phyloP scores from a whole-genome alignment of 2,113 vertebrate genomes.

The Neogale vison region DNA sequence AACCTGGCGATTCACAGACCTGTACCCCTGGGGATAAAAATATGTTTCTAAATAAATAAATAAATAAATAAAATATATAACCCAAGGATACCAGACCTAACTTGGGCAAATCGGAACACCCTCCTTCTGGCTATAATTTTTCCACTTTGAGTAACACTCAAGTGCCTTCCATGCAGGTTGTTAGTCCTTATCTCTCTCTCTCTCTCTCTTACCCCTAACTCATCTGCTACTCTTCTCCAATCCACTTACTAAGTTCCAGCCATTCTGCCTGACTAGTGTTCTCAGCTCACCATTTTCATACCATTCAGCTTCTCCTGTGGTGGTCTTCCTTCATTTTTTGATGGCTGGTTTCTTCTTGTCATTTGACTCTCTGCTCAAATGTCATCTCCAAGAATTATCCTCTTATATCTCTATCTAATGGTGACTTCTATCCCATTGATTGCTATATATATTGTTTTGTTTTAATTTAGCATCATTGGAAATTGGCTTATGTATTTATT shows the following conservation, averaged over 20 bases:
- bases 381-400: not conserved
- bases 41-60: no score
- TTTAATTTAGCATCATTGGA: not conserved
- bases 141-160: constrained; percentile 58
- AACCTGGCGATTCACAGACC: no score
- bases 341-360: not conserved
- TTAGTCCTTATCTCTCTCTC: not conserved
- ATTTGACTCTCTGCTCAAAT: not conserved
- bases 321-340: not conserved
- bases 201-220: not conserved
- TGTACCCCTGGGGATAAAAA: no score
- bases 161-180: not conserved
- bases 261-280: not conserved
- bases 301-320: not conserved
- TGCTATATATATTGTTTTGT: not conserved
- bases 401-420: not conserved
- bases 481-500: not conserved
- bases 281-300: not conserved
- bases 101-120: constrained; percentile 55
- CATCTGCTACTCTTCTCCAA: not conserved
- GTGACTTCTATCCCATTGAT: not conserved
- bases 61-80: not conserved
- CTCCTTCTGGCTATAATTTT: constrained; percentile 49
- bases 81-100: constrained; percentile 54
- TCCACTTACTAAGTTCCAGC: not conserved